Conservation (phyloP, 2,888 invertebrate genomes). For the Idaea dimidiata region DNA sequence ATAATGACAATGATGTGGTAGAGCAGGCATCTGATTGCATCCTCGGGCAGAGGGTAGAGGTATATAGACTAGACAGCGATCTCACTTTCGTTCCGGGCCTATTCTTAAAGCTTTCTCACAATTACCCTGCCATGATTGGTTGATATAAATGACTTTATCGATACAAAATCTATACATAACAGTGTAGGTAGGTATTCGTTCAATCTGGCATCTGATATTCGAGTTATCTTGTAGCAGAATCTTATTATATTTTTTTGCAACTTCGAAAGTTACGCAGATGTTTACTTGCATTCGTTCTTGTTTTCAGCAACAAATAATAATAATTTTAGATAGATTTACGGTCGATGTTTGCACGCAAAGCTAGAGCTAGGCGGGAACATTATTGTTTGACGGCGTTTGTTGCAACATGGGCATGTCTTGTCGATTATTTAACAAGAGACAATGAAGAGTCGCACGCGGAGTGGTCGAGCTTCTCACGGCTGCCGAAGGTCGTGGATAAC, state of each 20-base stretch:
- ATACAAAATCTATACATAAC: slow-evolving; percentile 15
- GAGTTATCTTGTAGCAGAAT: background rate
- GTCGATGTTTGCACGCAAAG: slow-evolving; percentile 52
- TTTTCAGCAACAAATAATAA: slow-evolving; percentile 13
- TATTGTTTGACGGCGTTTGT: slow-evolving; percentile 50
- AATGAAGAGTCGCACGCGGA: slow-evolving; percentile 70
- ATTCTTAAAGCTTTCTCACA: slow-evolving; percentile 65
- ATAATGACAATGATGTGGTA: slow-evolving; percentile 23
- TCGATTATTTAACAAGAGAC: slow-evolving; percentile 76
- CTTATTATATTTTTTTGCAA: background rate
- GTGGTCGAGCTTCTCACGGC: slow-evolving; percentile 69
- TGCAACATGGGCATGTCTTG: slow-evolving; percentile 65
- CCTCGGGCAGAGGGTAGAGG: slow-evolving; percentile 30
- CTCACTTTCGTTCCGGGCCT: slow-evolving; percentile 65
- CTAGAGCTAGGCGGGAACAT: slow-evolving; percentile 39
- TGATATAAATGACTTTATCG: slow-evolving; percentile 33
- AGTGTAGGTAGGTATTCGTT: background rate
- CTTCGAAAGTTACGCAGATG: slow-evolving; percentile 4
- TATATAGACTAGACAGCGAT: slow-evolving; percentile 33
- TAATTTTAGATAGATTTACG: slow-evolving; percentile 40
- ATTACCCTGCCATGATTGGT: slow-evolving; percentile 53
- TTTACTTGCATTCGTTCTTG: background rate
- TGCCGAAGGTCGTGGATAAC: slow-evolving; percentile 75
- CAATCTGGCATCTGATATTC: slow-evolving; percentile 8
- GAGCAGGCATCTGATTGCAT: slow-evolving; percentile 31